phyloP scores from a whole-genome alignment of 2,888 invertebrate species.

The Synanthedon tipuliformis region DNA sequence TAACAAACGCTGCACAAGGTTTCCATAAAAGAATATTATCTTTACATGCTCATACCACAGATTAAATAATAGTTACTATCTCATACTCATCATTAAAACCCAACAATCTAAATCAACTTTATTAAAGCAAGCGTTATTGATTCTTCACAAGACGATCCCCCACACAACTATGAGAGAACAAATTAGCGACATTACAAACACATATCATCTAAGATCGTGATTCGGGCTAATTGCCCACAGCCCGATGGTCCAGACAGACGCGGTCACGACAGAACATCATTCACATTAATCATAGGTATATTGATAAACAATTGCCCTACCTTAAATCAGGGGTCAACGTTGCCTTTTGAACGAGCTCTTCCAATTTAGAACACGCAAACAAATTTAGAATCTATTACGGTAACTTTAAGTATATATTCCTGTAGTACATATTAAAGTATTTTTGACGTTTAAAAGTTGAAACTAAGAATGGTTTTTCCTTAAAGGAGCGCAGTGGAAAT shows the following conservation, averaged over 20 bases:
- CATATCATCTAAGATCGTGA: slow-evolving; percentile 62
- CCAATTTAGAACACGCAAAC: background rate
- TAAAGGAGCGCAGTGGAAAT: background rate
- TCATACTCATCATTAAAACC: no score
- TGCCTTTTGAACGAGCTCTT: slow-evolving; percentile 16
- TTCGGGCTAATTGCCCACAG: slow-evolving; percentile 50
- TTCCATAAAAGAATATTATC: background rate
- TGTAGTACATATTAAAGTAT: background rate
- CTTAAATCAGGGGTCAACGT: slow-evolving; percentile 65
- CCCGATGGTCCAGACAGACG: slow-evolving; percentile 23
- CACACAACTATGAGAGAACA: slow-evolving; percentile 19
- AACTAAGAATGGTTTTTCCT: background rate
- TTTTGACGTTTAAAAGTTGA: background rate
- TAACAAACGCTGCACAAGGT: no score
- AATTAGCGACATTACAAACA: slow-evolving; percentile 50
- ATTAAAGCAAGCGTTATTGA: background rate
- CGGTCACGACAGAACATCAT: slow-evolving; percentile 49
- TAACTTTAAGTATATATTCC: slow-evolving; percentile 14
- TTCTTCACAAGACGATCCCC: background rate
- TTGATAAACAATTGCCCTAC: slow-evolving; percentile 68
- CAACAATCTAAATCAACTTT: no score
- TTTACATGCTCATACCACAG: background rate
- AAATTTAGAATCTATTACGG: background rate
- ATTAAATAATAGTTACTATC: no score
- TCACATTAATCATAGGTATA: slow-evolving; percentile 60